Base-by-base conservation (phyloP, 2,797 vertebrate species). In the Myotis findleyi region DNA sequence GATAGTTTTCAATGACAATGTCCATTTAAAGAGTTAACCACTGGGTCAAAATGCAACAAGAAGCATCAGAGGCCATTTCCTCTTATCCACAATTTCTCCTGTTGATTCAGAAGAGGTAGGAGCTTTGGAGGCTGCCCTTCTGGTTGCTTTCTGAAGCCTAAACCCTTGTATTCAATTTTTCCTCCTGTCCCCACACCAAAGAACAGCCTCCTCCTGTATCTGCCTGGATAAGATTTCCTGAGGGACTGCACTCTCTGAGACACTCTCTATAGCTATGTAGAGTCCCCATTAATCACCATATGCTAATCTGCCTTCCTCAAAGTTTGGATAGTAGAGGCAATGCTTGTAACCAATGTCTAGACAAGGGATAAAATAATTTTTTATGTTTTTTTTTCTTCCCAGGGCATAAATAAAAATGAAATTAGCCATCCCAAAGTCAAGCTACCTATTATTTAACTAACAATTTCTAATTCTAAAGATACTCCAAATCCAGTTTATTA, bases 381-480 rank as follows among this genome's bases (percentile, higher is more conserved):
- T 66, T 10, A 18, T 9, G 66, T 66, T 66, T 47, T 85, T 89
- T 75, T 68, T 13, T 53, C 21, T 93, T 91, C 55, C 53, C 1
- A 13, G 25, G 33, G 18, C 55, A 84, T 14, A 75, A 36, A 71
- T 25, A 91, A 66, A 87, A 88, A 79, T 95, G 64, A 72, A 91
- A 91, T 83, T n/a, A 80, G 36, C 55, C 79, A 80, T 38, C 23
- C 49, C 41, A 84, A 79, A 38, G 25, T 62, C 64, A 57, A 82
- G 41, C 16, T 57, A 82, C 59, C 47, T 80, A 55, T 49, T 53
- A 77, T 36, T 80, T 36, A 85, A 55, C 79, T 55, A 73, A 82
- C 16, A 49, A 41, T 62, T n/a, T 88, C 55, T 64, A 97, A 93
- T 76, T 90, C 49, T 75, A 95, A 97, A 93, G 49, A 44, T 82